Conservation (phyloP, 2,113 vertebrate species). For the Haemorhous mexicanus region DNA sequence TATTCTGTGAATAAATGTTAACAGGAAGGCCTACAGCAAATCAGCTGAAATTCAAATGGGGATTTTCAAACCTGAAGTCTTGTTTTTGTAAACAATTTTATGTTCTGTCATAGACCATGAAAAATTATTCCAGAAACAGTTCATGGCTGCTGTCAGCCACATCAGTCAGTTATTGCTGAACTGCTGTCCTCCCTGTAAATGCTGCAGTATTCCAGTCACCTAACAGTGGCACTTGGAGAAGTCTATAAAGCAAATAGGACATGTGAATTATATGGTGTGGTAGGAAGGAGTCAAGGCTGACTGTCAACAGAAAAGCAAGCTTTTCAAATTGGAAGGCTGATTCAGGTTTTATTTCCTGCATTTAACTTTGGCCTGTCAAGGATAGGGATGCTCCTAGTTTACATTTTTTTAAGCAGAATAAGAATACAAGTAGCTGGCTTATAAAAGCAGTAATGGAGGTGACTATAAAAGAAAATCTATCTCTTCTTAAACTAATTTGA, state of each 20-base stretch:
- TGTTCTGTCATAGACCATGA: not conserved
- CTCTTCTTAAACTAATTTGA: not conserved
- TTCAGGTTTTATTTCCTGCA: not conserved
- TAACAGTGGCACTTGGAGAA: not conserved
- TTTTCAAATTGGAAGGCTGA: not conserved
- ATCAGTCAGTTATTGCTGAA: not conserved
- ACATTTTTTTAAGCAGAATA: not conserved
- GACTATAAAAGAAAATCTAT: not conserved
- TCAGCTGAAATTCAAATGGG: not conserved
- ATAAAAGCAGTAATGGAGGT: not conserved
- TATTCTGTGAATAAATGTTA: not conserved
- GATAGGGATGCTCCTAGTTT: not conserved
- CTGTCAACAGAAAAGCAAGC: not conserved
- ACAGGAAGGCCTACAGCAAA: not conserved
- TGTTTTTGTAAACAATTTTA: not conserved
- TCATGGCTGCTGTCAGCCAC: not conserved
- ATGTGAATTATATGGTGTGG: not conserved
- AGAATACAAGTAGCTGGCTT: not conserved
- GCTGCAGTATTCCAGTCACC: not conserved
- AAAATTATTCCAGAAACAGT: not conserved
- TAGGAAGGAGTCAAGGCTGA: not conserved
- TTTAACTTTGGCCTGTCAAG: not conserved
- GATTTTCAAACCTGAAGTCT: not conserved
- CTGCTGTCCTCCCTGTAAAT: not conserved
- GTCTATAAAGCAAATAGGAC: not conserved